These are phyloP conservation scores for Lophura swinhoii DNA, from an alignment of 2,797 vertebrate species.

Conservation along the genomic window DNA sequence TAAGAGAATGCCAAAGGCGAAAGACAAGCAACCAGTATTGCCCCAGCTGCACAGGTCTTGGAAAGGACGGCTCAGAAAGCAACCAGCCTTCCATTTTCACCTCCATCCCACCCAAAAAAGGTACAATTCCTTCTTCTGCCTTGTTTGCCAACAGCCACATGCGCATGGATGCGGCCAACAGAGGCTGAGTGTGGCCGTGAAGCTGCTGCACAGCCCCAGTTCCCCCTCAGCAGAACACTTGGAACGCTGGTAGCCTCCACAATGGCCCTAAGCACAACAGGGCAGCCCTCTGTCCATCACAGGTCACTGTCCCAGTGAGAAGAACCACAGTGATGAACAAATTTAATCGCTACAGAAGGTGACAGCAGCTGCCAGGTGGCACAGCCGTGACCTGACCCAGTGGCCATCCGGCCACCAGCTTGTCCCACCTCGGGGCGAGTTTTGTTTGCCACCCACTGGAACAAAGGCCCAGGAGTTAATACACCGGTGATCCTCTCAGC, in stretches of 20 bases:
- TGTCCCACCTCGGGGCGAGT: background rate
- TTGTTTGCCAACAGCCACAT: background rate
- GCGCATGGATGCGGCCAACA: rapidly evolving
- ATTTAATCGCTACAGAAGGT: background rate
- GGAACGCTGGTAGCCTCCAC: background rate
- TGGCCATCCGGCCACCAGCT: background rate
- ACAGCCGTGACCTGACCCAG: background rate
- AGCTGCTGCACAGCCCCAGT: background rate
- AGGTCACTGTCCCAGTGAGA: rapidly evolving
- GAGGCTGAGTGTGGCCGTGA: rapidly evolving
- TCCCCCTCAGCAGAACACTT: background rate
- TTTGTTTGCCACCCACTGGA: slow-evolving; percentile 33
- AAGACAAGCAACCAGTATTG: background rate
- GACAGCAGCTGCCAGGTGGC: background rate
- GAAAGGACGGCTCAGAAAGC: background rate
- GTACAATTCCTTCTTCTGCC: background rate
- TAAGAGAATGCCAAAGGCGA: background rate
- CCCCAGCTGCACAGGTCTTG: background rate
- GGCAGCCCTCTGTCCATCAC: background rate
- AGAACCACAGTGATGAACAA: background rate
- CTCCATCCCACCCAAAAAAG: background rate
- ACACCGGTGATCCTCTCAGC: slow-evolving; percentile 39
- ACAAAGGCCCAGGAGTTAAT: slow-evolving; percentile 65
- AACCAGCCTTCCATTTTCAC: background rate
- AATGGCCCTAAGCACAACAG: background rate